These are phyloP conservation scores for Girardinichthys multiradiatus DNA, from an alignment of 2,113 vertebrate genomes.

Conservation along the genomic window DNA sequence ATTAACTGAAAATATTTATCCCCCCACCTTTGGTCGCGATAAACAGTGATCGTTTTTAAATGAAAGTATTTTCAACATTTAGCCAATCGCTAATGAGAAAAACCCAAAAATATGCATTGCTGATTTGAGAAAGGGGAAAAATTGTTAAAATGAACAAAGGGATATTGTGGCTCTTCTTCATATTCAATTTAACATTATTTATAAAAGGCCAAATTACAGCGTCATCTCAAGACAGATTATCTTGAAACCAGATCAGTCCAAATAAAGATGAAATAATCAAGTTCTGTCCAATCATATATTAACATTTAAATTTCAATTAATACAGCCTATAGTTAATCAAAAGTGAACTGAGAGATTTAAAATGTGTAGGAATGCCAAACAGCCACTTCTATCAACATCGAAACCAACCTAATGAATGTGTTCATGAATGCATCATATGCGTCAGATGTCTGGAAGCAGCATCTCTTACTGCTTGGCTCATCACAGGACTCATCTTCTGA, in stretches of 20 bases:
- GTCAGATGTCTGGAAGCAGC: slow-evolving; percentile 6
- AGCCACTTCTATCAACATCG: not conserved
- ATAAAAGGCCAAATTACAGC: not conserved
- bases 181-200: not conserved
- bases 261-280: not conserved
- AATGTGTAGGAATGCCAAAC: too few species aligned
- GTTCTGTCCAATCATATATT: not conserved
- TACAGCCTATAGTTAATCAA: too few species aligned
- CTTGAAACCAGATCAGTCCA: not conserved
- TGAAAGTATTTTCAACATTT: too few species aligned
- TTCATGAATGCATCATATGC: not conserved
- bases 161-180: not conserved
- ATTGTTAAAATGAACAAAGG: not conserved
- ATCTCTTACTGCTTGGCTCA: slow-evolving; percentile 2
- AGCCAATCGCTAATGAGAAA: too few species aligned
- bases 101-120: not conserved
- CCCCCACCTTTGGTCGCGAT: too few species aligned
- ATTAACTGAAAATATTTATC: too few species aligned
- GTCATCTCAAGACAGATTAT: not conserved
- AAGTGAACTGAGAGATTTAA: too few species aligned
- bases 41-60: too few species aligned
- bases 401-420: not conserved
- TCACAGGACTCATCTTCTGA: slow-evolving; percentile 38
- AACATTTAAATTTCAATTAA: too few species aligned
- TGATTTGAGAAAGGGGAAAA: not conserved